Base-by-base conservation (phyloP, 2,797 vertebrate genomes). In the Babyrousa celebensis region DNA sequence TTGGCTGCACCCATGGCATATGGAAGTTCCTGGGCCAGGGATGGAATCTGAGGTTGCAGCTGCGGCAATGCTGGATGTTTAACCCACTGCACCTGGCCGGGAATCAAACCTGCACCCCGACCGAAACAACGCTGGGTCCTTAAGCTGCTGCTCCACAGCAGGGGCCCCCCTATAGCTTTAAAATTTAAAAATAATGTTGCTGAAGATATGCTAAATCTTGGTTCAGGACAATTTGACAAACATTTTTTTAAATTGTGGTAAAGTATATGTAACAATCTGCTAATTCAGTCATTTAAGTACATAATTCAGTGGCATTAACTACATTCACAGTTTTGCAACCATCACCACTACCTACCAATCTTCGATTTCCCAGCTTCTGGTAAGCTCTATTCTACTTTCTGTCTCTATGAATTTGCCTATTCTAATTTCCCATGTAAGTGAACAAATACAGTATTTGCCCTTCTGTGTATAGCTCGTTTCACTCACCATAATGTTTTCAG, bases 281-380 rank as follows among this genome's bases (percentile, higher is more conserved):
- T 27, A 86, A 56, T 72, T 93, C n/a, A 85, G 87, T 67, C 43
- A 63, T 79, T 70, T 70, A 87, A 63, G 65, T 78, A 14, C 36
- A 74, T 14, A 90, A 60, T 71, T 88, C n/a, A 71, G 25, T 77
- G 56, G 18, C 65, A 89, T 25, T 60, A 36, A 68, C 77, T 40
- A 77, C 5, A 43, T 21, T 85, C 63, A 89, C 6, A 27, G 36
- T 68, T 56, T 29, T 3, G 16, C n/a, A 91, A 72, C 11, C n/a
- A 72, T 71, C 63, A 85, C 21, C 20, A 15, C 43, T 79, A 63
- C 63, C 52, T 82, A 56, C 3, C 1, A 23, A 4, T 5, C 54
- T 32, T 78, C 20, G 12, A 12, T 20, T 23, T 78, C 27, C 18
- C 11, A 40, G 21, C 5, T 29, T 29, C 43, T 82, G 15, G 23